These are phyloP conservation scores for Sinhomidia bicolor DNA, from an alignment of 2,888 invertebrate genomes.

Conservation along the genomic window DNA sequence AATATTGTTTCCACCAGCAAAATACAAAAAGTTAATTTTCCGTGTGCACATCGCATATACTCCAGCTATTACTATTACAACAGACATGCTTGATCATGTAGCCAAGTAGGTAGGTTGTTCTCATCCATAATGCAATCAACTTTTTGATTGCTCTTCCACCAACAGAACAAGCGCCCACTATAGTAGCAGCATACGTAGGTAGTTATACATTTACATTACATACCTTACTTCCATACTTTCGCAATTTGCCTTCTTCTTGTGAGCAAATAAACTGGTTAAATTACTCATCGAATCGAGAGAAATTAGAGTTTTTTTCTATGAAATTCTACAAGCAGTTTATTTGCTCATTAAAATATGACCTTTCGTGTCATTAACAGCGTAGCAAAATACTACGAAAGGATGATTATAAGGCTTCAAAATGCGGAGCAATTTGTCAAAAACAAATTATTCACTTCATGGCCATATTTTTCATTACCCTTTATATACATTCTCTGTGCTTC, in stretches of 20 bases:
- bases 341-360: background rate
- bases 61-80: background rate
- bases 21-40: conserved; percentile 15
- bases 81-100: background rate
- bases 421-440: no score
- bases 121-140: background rate
- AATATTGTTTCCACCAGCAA: background rate
- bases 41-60: no score
- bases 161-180: background rate
- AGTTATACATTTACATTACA: background rate
- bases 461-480: no score
- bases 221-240: background rate
- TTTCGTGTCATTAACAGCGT: no score
- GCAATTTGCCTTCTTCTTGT: background rate
- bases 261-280: background rate
- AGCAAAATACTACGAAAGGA: no score
- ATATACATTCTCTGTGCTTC: no score
- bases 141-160: background rate
- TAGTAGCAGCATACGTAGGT: no score
- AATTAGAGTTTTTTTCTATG: background rate
- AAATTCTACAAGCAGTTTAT: background rate
- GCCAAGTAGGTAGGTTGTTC: background rate
- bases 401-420: no score
- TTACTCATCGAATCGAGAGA: background rate
- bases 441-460: no score